These are phyloP conservation scores for Sialis fuliginosa DNA, from an alignment of 2,888 invertebrate species.

Conservation along the genomic window DNA sequence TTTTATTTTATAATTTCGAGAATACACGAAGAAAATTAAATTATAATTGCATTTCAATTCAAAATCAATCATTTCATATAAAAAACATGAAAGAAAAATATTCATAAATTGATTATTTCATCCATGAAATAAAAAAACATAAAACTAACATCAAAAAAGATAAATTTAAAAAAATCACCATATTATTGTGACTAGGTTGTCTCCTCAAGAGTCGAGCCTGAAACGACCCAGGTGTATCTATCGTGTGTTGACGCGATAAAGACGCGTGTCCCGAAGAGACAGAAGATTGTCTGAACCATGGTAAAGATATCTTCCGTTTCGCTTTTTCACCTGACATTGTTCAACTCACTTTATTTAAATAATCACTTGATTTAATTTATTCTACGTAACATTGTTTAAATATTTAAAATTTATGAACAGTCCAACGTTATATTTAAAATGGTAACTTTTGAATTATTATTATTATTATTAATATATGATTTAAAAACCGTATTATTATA, in stretches of 20 bases:
- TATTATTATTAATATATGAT: too few relatives aligned
- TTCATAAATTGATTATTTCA: background rate
- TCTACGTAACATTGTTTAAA: too few relatives aligned
- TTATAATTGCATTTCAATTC: too few relatives aligned
- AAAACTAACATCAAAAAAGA: background rate
- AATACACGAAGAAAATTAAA: too few relatives aligned
- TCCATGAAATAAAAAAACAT: background rate
- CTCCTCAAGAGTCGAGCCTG: slow-evolving; percentile 54
- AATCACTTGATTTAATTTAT: too few relatives aligned
- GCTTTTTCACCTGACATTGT: slow-evolving; percentile 31
- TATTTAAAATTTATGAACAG: too few relatives aligned
- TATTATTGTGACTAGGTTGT: slow-evolving; percentile 39
- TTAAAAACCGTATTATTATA: too few relatives aligned
- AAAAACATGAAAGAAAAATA: background rate
- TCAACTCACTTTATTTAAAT: background rate
- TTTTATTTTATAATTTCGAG: too few relatives aligned
- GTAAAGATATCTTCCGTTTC: slow-evolving; percentile 71
- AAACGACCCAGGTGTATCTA: slow-evolving; percentile 77
- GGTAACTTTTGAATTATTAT: too few relatives aligned
- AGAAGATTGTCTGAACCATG: slow-evolving; percentile 77
- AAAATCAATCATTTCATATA: background rate
- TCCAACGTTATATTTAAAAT: too few relatives aligned
- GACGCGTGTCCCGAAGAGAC: slow-evolving; percentile 53
- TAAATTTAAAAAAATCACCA: slow-evolving; percentile 20
- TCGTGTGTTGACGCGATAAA: slow-evolving; percentile 72